These are phyloP conservation scores for Hyperoplus immaculatus DNA, from an alignment of 2,797 vertebrate genomes.

Conservation along the genomic window DNA sequence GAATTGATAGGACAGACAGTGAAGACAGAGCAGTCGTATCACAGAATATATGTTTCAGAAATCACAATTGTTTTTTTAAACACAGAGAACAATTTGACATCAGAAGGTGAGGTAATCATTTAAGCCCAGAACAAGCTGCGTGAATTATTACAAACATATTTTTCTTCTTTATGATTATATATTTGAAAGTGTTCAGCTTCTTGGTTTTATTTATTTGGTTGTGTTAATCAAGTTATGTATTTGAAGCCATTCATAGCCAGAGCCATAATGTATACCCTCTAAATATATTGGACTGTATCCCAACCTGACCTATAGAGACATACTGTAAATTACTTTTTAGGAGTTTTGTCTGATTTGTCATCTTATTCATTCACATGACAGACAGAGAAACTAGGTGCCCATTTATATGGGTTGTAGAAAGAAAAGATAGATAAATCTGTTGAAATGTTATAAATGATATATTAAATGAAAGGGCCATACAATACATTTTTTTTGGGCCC, in stretches of 20 bases:
- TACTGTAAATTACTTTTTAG: not conserved
- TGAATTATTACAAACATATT: not conserved
- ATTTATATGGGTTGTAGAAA: not conserved
- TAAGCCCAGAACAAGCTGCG: constrained; percentile 2
- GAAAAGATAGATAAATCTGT: too few species aligned
- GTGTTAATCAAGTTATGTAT: not conserved
- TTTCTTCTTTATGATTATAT: not conserved
- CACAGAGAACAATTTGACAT: constrained; percentile 10
- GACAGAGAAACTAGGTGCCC: too few species aligned
- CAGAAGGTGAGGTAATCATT: constrained; percentile 13
- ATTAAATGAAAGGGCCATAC: not conserved
- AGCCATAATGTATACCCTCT: not conserved
- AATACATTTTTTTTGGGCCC: not conserved
- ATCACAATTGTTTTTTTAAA: constrained; percentile 11
- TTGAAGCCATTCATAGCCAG: not conserved
- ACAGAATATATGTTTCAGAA: constrained; percentile 12
- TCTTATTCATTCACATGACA: too few species aligned
- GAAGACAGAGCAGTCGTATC: constrained; percentile 7
- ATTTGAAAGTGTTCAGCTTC: not conserved
- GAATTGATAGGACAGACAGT: constrained; percentile 37
- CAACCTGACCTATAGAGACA: not conserved
- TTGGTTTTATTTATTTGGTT: constrained; percentile 15
- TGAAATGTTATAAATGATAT: not conserved
- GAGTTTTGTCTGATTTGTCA: too few species aligned
- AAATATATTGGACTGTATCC: not conserved